A percentile compares a stretch with the other conserved stretches of the same genome.
These are phyloP conservation scores for Alfaro cultratus DNA, from an alignment of 2,797 vertebrate genomes.

Conservation along the genomic window DNA sequence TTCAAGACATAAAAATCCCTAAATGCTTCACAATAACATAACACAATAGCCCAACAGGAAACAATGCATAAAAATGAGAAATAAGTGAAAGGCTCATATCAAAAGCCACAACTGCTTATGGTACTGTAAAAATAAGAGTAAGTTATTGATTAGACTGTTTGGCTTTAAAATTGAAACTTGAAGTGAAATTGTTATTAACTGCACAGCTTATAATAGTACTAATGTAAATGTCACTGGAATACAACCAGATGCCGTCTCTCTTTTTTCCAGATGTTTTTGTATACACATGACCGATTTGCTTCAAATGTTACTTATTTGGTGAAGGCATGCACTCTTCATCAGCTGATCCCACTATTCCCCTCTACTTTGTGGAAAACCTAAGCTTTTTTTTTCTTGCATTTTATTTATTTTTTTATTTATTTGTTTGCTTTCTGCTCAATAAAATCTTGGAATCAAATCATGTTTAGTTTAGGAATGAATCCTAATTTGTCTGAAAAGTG, in stretches of 20 bases:
- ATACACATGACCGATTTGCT: background rate
- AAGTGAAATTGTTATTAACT: background rate
- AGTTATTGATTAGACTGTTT: background rate
- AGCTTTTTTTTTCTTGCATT: background rate
- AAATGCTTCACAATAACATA: background rate
- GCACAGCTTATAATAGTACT: background rate
- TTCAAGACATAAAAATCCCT: background rate
- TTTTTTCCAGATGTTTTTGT: background rate
- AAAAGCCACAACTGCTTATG: background rate
- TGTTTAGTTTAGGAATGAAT: background rate
- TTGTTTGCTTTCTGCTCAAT: background rate
- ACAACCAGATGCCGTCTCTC: background rate
- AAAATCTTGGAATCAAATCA: background rate
- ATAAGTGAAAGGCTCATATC: background rate
- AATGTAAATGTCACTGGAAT: background rate
- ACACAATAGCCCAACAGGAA: background rate
- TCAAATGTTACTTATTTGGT: background rate
- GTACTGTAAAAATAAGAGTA: background rate
- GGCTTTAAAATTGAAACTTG: background rate
- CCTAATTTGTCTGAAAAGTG: background rate
- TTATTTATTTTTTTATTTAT: background rate
- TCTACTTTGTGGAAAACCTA: background rate
- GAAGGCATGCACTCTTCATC: background rate
- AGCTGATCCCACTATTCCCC: background rate
- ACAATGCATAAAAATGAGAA: background rate